phyloP scores from a whole-genome alignment of 2,113 vertebrate species.

The Mastomys natalensis region DNA sequence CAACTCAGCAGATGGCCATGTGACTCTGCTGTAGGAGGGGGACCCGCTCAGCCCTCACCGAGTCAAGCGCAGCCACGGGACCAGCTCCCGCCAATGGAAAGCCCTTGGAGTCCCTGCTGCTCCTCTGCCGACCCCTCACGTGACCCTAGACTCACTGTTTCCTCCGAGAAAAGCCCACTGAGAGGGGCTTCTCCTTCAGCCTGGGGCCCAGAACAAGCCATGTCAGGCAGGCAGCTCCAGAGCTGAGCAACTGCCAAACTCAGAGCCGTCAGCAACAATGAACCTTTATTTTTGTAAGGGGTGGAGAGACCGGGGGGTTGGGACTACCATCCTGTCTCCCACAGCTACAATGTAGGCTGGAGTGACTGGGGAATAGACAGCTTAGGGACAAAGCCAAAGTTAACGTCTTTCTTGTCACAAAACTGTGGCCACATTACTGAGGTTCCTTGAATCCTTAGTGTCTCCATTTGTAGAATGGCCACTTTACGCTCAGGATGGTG shows the following conservation, averaged over 20 bases:
- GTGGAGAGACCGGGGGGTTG: neutral
- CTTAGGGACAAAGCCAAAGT: neutral
- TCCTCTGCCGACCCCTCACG: neutral
- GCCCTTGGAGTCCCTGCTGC: neutral
- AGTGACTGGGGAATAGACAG: neutral
- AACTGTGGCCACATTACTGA: neutral
- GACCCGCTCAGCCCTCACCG: neutral
- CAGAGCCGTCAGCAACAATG: neutral
- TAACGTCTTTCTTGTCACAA: neutral
- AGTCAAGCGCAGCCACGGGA: neutral
- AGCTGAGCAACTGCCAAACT: neutral
- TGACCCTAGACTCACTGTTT: neutral
- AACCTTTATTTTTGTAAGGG: neutral
- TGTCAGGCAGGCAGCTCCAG: neutral
- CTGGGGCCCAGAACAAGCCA: neutral
- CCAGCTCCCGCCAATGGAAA: neutral
- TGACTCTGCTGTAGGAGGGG: slow-evolving; percentile 24
- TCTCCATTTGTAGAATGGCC: neutral
- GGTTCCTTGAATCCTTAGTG: neutral
- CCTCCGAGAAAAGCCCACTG: neutral
- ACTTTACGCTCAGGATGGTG: neutral
- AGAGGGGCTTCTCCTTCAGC: neutral
- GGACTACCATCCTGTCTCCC: neutral
- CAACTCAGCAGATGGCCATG: slow-evolving; percentile 11
- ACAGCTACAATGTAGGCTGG: too few species aligned